Conservation (phyloP, 30 jellyfish, hydroid and myxozoan genomes). For the Pelagia noctiluca region DNA sequence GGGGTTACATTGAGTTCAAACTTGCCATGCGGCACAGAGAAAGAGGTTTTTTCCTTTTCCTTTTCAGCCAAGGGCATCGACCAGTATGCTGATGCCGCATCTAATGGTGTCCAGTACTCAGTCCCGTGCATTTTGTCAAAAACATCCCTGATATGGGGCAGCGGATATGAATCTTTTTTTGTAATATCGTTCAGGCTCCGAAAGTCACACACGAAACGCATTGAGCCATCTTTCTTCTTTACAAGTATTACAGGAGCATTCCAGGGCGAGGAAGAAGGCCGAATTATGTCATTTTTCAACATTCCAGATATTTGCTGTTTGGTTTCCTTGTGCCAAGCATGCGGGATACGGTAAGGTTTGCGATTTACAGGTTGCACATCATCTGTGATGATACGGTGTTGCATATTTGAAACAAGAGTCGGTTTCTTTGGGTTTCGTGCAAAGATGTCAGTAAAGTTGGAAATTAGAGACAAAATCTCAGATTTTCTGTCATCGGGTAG, state of each 20-base stretch:
- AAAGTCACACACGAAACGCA: constrained; percentile 60
- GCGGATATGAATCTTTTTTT: constrained; percentile 54
- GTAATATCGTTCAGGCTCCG: constrained; percentile 46
- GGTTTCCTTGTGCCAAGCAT: constrained; percentile 46
- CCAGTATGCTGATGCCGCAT: constrained; percentile 58
- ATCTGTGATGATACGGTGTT: constrained; percentile 39
- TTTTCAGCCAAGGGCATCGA: constrained; percentile 42
- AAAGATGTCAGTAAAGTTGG: not conserved
- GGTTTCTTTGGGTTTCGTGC: constrained; percentile 35
- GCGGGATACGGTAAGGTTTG: constrained; percentile 48
- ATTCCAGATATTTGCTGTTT: constrained; percentile 19
- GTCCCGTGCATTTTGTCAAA: constrained; percentile 36
- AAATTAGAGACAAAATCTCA: not conserved
- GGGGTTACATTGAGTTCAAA: constrained; percentile 53
- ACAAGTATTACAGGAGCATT: constrained; percentile 51
- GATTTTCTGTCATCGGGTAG: constrained; percentile 19
- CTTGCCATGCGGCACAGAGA: constrained; percentile 54
- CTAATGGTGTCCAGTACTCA: constrained; percentile 37
- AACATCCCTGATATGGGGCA: constrained; percentile 53
- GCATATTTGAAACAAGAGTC: constrained; percentile 10
- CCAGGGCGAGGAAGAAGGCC: constrained; percentile 64
- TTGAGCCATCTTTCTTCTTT: constrained; percentile 35
- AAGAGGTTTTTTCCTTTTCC: constrained; percentile 45
- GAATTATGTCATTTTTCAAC: constrained; percentile 38
- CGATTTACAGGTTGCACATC: constrained; percentile 31